Base-by-base conservation (phyloP, 2,797 vertebrate species). In the Enteromius fasciolatus region DNA sequence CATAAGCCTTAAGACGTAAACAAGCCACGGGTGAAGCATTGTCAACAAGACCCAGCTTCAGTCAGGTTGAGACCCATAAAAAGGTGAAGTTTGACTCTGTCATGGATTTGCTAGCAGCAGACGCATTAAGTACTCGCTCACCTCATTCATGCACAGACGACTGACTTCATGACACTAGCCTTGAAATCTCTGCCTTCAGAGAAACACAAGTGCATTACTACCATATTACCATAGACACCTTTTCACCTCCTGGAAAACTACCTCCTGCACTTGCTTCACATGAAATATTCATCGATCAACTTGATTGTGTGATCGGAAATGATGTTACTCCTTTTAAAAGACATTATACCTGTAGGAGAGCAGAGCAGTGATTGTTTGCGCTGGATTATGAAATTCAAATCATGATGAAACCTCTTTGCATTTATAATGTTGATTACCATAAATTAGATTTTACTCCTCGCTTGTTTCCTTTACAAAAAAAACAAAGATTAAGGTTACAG, bases 71-170 rank as follows among this genome's bases (percentile, higher is more conserved):
- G 50, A 44, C 66, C 52, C 33, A 70, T 57, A 69, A 41, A 69
- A 80, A 70, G 36, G 25, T 41, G 63, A 79, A 68, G 48, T 54
- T 57, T 79, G 64, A 25, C 17, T 80, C 12, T 46, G 78, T 80
- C 67, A 70, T 39, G 17, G 78, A 70, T 80, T 72, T 61, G 36
- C 46, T 59, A 31, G 15, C 18, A 8, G 23, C 17, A 57, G 50
- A 69, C 2, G 17, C 50, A 31, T 59, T 57, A 54, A 75, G 52
- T 2, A 11, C 66, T 14, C 5, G 18, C 28, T 33, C 70, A n/a
- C 3, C 70, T 28, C 36, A 11, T 57, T 46, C 25, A 23, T 46
- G 52, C 67, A 61, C 25, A 70, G 17, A 31, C n/a, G n/a, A 70
- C 39, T 11, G 23, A 46, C 33, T 61, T 50, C 20, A 33, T 5